Conservation (phyloP, 2,888 invertebrate genomes). For the Lithodes maja region DNA sequence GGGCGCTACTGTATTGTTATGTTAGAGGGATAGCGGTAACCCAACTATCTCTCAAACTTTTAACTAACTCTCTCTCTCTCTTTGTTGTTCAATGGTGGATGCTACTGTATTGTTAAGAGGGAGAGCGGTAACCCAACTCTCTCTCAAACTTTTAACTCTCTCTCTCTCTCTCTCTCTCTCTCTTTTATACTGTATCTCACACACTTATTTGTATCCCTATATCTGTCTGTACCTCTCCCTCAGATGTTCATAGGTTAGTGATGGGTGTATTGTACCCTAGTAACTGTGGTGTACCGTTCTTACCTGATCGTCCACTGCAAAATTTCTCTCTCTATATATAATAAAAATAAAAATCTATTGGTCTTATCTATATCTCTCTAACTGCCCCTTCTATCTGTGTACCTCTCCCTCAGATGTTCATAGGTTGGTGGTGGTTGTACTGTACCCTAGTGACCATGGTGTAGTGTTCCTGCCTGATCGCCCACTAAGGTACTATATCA, state of each 20-base stretch:
- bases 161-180: slow-evolving; percentile 35
- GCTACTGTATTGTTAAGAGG: neutral
- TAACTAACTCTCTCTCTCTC: slow-evolving; percentile 25
- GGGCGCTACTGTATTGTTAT: neutral
- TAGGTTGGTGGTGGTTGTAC: too few species aligned
- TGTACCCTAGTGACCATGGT: too few species aligned
- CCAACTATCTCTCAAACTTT: neutral
- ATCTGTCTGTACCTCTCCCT: neutral
- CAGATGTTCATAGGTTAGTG: neutral
- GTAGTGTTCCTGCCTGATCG: too few species aligned
- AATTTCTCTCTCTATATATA: too few species aligned
- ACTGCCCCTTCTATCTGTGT: too few species aligned
- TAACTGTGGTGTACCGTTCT: neutral
- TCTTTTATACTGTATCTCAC: neutral
- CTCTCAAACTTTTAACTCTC: neutral
- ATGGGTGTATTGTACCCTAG: neutral
- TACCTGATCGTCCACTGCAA: neutral
- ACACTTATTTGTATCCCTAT: neutral
- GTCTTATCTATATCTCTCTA: too few species aligned
- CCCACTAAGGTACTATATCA: too few species aligned
- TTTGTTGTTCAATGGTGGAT: neutral
- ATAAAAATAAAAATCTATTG: too few species aligned
- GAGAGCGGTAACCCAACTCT: neutral
- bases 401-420: too few species aligned
- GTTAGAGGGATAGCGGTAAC: neutral